Percentiles rank a stretch among this genome's conserved stretches.
These are phyloP conservation scores for Menura novaehollandiae DNA, from an alignment of 2,113 vertebrate genomes.

Conservation along the genomic window DNA sequence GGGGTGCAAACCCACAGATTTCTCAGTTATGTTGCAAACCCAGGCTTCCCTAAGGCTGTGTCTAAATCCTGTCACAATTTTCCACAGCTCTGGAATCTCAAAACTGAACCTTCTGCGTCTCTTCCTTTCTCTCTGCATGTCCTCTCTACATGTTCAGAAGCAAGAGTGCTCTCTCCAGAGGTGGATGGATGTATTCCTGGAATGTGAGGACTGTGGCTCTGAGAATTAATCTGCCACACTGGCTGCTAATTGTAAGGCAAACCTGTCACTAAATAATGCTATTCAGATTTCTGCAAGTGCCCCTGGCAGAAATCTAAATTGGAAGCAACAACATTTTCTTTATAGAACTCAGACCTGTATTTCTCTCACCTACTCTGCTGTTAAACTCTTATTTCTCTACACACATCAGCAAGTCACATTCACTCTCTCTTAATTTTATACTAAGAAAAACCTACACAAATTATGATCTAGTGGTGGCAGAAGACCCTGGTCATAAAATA, in stretches of 20 bases:
- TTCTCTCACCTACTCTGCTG: background rate
- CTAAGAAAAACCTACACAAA: background rate
- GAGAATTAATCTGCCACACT: background rate
- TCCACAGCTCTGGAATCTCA: background rate
- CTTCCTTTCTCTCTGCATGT: background rate
- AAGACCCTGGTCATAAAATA: background rate
- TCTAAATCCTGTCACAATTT: background rate
- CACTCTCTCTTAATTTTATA: background rate
- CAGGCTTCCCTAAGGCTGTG: background rate
- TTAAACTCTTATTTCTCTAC: background rate
- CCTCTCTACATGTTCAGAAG: background rate
- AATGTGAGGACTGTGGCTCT: background rate
- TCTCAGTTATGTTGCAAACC: background rate
- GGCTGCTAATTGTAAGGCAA: background rate
- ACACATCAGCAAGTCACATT: background rate
- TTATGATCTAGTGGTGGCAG: background rate
- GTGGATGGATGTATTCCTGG: background rate
- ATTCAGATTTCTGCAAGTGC: background rate
- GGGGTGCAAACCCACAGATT: background rate
- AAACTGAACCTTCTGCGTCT: background rate
- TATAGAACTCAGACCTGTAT: background rate
- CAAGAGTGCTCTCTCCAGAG: background rate
- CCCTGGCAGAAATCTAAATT: background rate
- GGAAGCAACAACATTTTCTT: background rate
- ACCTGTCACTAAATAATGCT: background rate